Evolutionary conservation across 1,140 invertebrate species (phyloP), one percentile per base, ranked within the genome.

Genomic region (Bursaphelenchus mucronatus): DNA sequence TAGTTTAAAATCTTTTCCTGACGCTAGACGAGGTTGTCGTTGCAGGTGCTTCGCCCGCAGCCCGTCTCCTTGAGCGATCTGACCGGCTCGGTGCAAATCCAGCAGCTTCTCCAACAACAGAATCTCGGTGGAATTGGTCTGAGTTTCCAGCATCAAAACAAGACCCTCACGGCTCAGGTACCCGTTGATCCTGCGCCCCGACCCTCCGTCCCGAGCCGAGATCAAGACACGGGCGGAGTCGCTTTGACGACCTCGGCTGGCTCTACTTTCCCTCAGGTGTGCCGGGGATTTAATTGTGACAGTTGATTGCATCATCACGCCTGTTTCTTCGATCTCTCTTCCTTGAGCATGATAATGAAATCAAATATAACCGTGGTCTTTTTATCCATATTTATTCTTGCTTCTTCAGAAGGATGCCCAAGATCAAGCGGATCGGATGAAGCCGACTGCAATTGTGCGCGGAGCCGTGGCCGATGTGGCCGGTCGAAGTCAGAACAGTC

Each of bases 131-230:
- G 30, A 5, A 30, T 30, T 30, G 30, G 30, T 30, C 30, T 30
- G 30, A 30, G 30, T 30, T 30, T 30, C 30, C 30, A 30, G 30
- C 30, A 30, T 3, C 30, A 1, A 30, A 30, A 30, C 30, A 30
- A 30, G 30, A 55, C 54, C n/a, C 39, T 39, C 54, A 55, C 39
- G n/a, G 19, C 19, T 39, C 54, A 55, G 19, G 54, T 55, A 13
- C 57, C 57, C 19, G 15, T 59, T 17, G 57, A 59, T 9, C 57
- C 57, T n/a, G 57, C 57, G 19, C 57, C 57, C 11, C 13, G 57
- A 45, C 19, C 30, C 40, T 59, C 19, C 40, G 13, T 11, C 41
- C 11, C 40, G 6, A 30, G 40, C 40, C 40, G 13, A 3, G 11
- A 50, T 41, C 11, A 59, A n/a, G 21, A 44, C 41, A 17, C 13